A percentile compares a stretch with the other conserved stretches of the same genome.
phyloP scores from a whole-genome alignment of 2,888 invertebrate species.

The Limnephilus rhombicus region DNA sequence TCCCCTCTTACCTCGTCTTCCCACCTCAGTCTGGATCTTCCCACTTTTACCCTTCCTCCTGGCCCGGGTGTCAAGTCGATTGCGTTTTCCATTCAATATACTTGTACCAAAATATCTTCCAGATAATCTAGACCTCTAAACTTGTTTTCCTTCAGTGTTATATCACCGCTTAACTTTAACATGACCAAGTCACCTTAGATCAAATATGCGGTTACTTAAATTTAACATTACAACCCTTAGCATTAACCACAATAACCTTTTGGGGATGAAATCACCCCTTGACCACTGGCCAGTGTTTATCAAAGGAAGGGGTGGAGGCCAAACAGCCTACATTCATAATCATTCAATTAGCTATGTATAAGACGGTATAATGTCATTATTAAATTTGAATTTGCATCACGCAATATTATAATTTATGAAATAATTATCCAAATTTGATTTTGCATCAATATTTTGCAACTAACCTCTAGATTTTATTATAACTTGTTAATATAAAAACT shows the following conservation, averaged over 20 bases:
- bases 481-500: too few relatives aligned
- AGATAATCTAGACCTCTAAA: neutral
- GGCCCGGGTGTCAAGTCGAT: too few relatives aligned
- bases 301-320: neutral
- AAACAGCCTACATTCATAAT: neutral
- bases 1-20: too few relatives aligned
- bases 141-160: neutral
- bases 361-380: neutral
- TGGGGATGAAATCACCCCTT: conserved; percentile 12
- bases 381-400: neutral
- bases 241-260: conserved; percentile 29
- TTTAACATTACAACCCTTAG: conserved; percentile 25
- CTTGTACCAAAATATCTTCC: neutral
- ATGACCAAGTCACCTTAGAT: conserved; percentile 36
- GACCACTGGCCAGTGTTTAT: conserved; percentile 39
- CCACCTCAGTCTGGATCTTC: too few relatives aligned
- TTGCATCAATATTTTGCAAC: too few relatives aligned
- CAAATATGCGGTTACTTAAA: conserved; percentile 42
- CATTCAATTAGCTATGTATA: neutral
- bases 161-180: neutral
- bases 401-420: neutral
- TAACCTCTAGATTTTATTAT: too few relatives aligned
- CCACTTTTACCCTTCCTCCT: too few relatives aligned
- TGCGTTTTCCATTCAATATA: neutral
- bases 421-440: too few relatives aligned